Percentiles rank a stretch among this genome's conserved stretches.
Evolutionary conservation across 2,888 invertebrate genomes (phyloP).

Genomic region (Drosophila aldrichi): DNA sequence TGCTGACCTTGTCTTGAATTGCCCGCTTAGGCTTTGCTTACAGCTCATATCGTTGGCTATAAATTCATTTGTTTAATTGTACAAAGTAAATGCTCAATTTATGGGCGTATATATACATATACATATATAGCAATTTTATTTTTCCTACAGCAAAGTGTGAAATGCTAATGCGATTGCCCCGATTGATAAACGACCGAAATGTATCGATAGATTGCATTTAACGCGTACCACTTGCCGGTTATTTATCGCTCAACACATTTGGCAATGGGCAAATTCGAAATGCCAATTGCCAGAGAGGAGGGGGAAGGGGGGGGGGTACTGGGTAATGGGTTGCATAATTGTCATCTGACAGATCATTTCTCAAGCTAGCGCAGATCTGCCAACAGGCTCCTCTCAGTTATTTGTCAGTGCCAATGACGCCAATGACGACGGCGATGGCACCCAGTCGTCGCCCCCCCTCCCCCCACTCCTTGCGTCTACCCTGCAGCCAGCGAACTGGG

Average conservation of each 20-base stretch:
- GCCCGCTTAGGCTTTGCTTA: neutral
- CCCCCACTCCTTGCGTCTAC: neutral
- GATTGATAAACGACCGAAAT: constrained; percentile 64
- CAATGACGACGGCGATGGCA: constrained; percentile 49
- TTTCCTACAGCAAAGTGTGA: constrained; percentile 2
- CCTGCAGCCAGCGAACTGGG: constrained; percentile 6
- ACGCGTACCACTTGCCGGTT: constrained; percentile 26
- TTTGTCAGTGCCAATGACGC: constrained; percentile 67
- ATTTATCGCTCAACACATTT: constrained; percentile 40
- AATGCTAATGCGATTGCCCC: constrained; percentile 40
- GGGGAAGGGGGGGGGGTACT: neutral
- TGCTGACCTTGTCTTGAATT: neutral
- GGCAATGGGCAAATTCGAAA: constrained; percentile 41
- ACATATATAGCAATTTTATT: neutral
- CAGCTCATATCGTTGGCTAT: constrained; percentile 1
- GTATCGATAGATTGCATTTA: constrained; percentile 64
- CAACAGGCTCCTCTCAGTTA: constrained; percentile 32
- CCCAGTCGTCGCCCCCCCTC: constrained; percentile 2
- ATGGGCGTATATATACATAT: constrained; percentile 12
- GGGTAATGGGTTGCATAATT: constrained; percentile 68
- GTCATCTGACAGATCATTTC: constrained; percentile 68
- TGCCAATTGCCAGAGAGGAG: constrained; percentile 20
- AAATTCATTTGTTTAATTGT: constrained; percentile 27
- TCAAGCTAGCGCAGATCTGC: constrained; percentile 31
- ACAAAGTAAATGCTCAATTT: constrained; percentile 29